phyloP scores from a whole-genome alignment of 2,797 vertebrate species.

The Poecile montanus region DNA sequence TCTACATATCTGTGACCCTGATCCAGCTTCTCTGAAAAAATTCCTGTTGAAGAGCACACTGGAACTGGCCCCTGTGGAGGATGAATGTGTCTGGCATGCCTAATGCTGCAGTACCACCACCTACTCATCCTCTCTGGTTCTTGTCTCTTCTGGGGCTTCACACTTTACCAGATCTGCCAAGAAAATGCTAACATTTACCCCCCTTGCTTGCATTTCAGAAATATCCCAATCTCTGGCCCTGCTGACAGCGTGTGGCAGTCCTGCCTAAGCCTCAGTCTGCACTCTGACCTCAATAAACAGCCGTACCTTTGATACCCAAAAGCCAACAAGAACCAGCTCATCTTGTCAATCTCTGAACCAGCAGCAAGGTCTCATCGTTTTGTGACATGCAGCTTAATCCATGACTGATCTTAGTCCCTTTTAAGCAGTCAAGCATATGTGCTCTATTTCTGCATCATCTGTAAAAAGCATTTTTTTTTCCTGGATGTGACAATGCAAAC shows the following conservation, averaged over 20 bases:
- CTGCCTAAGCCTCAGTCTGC: neutral
- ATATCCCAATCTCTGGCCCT: neutral
- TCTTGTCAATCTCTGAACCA: neutral
- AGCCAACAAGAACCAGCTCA: neutral
- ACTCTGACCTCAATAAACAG: neutral
- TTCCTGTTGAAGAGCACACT: neutral
- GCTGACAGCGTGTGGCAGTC: neutral
- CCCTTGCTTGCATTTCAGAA: neutral
- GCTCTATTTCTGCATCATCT: neutral
- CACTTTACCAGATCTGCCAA: neutral
- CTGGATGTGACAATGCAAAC: neutral
- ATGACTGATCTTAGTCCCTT: neutral
- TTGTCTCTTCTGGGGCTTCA: neutral
- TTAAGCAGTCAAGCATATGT: neutral
- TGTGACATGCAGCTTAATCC: neutral
- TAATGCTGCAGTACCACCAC: neutral
- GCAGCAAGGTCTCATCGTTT: neutral
- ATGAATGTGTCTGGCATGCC: neutral
- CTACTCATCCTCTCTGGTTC: neutral
- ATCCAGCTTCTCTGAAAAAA: neutral
- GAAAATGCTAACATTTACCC: neutral
- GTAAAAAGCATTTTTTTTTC: neutral
- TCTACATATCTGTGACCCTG: neutral
- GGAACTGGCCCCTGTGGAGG: neutral
- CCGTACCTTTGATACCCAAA: neutral